Conservation (phyloP, 2,797 vertebrate genomes). For the Syngnathus rostellatus region DNA sequence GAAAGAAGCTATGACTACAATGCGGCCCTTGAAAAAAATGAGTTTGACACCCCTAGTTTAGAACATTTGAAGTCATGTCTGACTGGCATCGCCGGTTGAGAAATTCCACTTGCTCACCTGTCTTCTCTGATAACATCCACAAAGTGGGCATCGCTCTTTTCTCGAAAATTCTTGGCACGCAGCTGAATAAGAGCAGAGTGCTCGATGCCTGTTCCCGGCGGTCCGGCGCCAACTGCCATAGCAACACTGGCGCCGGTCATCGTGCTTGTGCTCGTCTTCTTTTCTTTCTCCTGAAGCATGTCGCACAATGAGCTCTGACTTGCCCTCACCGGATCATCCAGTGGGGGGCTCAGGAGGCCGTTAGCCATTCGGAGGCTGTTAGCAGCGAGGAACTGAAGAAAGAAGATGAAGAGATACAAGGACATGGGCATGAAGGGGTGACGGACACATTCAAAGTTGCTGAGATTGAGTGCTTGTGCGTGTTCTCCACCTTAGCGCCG, state of each 20-base stretch:
- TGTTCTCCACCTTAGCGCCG: constrained; percentile 46
- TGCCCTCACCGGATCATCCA: constrained; percentile 80
- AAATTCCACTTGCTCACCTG: constrained; percentile 70
- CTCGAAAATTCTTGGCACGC: constrained; percentile 85
- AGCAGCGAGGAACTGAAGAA: constrained; percentile 65
- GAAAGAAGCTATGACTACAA: no score
- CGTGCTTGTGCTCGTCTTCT: constrained; percentile 74
- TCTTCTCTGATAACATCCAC: constrained; percentile 97
- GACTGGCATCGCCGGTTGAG: neutral
- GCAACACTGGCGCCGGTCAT: constrained; percentile 56
- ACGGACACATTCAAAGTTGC: neutral
- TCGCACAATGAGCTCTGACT: constrained; percentile 92
- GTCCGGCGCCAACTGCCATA: constrained; percentile 44
- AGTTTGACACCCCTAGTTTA: neutral
- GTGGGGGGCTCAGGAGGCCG: constrained; percentile 82
- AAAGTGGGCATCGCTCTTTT: constrained; percentile 93
- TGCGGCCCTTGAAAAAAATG: no score
- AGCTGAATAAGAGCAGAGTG: constrained; percentile 85
- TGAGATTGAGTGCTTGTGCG: neutral
- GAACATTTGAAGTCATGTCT: neutral
- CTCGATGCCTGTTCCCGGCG: constrained; percentile 46
- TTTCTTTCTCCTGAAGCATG: constrained; percentile 85
- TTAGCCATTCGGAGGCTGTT: constrained; percentile 79
- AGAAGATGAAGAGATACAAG: neutral
- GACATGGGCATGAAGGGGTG: neutral